phyloP scores from a whole-genome alignment of 1,140 invertebrate genomes.

The Cataglyphis hispanica region DNA sequence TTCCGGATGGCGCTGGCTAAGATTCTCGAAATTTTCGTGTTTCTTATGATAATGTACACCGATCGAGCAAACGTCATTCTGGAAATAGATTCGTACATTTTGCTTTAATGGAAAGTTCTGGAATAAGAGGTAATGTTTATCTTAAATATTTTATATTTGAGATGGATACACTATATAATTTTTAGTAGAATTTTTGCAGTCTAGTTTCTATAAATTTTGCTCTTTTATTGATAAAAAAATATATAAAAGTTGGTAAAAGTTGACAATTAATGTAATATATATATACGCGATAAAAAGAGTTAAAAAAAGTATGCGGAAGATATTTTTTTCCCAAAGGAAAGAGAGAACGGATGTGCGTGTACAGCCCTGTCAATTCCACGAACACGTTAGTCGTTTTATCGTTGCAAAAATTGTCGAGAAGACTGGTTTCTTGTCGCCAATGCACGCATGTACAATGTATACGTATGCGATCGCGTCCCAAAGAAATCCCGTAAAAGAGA shows the following conservation, averaged over 20 bases:
- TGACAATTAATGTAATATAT: not conserved
- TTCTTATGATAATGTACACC: slow-evolving; percentile 73
- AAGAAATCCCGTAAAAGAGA: slow-evolving; percentile 45
- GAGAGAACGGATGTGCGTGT: slow-evolving; percentile 56
- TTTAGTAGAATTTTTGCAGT: too few relatives aligned
- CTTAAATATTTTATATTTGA: too few relatives aligned
- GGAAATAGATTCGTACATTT: slow-evolving; percentile 81
- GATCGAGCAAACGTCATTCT: slow-evolving; percentile 80
- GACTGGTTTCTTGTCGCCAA: slow-evolving; percentile 80
- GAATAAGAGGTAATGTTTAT: too few relatives aligned
- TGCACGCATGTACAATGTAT: slow-evolving; percentile 67
- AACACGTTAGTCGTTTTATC: slow-evolving; percentile 77
- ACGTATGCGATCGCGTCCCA: slow-evolving; percentile 57
- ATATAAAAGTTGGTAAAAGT: not conserved
- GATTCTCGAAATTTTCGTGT: slow-evolving; percentile 74
- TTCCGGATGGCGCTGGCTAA: slow-evolving; percentile 78
- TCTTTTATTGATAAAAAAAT: too few relatives aligned
- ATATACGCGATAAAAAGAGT: not conserved
- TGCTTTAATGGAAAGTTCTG: not conserved
- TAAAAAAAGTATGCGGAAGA: slow-evolving; percentile 1
- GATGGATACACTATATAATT: too few relatives aligned
- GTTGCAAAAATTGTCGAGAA: slow-evolving; percentile 74
- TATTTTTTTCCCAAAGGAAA: slow-evolving; percentile 9
- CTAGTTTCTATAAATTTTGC: too few relatives aligned
- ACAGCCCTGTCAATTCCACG: slow-evolving; percentile 74